phyloP scores from a whole-genome alignment of 2,113 vertebrate genomes.

The Bambusicola thoracicus region DNA sequence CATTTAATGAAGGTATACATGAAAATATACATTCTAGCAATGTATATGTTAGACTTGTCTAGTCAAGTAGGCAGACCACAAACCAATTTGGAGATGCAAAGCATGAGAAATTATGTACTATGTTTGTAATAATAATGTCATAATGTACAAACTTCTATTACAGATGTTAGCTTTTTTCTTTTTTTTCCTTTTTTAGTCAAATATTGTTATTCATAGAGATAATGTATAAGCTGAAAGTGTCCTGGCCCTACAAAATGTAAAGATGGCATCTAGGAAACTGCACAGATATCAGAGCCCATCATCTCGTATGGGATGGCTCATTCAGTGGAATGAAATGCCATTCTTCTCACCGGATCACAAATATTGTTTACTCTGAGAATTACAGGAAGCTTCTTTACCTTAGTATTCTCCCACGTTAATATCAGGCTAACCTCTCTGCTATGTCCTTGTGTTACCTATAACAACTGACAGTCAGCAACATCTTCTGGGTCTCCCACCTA shows the following conservation, averaged over 20 bases:
- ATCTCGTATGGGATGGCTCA: not conserved
- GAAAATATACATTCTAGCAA: not conserved
- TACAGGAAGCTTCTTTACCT: not conserved
- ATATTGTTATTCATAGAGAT: not conserved
- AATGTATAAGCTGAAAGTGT: not conserved
- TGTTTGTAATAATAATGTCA: not conserved
- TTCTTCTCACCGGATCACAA: not conserved
- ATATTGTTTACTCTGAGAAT: not conserved
- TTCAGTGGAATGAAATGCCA: not conserved
- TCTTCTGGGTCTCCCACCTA: not conserved
- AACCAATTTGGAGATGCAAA: not conserved
- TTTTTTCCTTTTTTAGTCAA: not conserved
- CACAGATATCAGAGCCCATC: not conserved
- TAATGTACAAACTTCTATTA: not conserved
- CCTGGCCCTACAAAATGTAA: not conserved
- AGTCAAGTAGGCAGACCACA: not conserved
- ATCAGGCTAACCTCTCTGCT: not conserved
- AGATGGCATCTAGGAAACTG: not conserved
- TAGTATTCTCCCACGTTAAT: not conserved
- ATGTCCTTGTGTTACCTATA: not conserved
- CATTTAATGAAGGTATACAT: not conserved
- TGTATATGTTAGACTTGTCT: not conserved
- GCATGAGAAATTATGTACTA: not conserved
- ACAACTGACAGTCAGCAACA: not conserved
- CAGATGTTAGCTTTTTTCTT: not conserved